Conservation (phyloP, 2,113 vertebrate genomes). For the Otolemur garnettii region DNA sequence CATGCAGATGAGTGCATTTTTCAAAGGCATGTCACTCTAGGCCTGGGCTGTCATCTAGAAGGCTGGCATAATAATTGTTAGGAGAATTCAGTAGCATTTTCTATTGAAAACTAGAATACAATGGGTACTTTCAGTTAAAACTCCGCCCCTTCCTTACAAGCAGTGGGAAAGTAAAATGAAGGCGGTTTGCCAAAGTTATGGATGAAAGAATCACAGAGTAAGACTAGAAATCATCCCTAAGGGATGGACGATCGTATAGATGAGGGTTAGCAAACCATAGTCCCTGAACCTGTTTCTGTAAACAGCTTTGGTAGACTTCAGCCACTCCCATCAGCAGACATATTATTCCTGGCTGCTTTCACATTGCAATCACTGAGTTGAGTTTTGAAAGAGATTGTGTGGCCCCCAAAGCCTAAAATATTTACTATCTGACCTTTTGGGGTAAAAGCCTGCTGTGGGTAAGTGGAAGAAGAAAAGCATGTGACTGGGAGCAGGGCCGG, state of each 20-base stretch:
- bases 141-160: background rate
- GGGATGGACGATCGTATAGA: accelerated
- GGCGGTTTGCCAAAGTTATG: background rate
- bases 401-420: background rate
- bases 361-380: accelerated
- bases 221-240: background rate
- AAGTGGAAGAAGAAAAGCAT: too few relatives aligned
- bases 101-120: background rate
- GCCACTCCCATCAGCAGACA: accelerated
- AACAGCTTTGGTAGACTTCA: background rate
- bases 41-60: background rate
- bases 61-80: background rate
- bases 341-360: background rate
- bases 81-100: background rate
- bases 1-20: background rate
- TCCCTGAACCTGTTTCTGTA: accelerated
- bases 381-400: background rate
- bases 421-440: background rate
- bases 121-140: accelerated
- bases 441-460: background rate
- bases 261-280: background rate
- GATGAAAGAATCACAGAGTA: background rate
- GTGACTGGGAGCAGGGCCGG: too few relatives aligned
- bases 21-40: accelerated
- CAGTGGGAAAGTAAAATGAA: background rate